Evolutionary conservation across 2,113 vertebrate genomes (phyloP).

Genomic region (Platanista minor): DNA sequence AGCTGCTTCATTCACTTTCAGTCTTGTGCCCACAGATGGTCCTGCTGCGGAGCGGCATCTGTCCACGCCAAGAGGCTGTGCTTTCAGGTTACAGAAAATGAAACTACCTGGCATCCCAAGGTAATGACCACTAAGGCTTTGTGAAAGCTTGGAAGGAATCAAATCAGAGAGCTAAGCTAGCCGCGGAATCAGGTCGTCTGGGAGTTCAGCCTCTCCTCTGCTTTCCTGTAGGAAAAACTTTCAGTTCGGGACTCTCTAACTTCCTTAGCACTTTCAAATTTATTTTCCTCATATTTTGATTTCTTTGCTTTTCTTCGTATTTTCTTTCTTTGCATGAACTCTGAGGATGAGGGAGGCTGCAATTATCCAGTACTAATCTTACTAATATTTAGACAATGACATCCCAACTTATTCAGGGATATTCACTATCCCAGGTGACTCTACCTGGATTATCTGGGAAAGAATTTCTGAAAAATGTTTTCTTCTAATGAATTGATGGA

Average conservation of each 20-base stretch:
- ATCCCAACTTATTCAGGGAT: neutral
- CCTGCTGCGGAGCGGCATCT: neutral
- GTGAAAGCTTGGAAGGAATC: neutral
- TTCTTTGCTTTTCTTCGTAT: neutral
- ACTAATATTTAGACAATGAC: neutral
- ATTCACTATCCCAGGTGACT: neutral
- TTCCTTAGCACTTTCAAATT: neutral
- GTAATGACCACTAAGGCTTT: neutral
- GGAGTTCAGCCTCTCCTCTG: fast-evolving
- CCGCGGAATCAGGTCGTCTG: fast-evolving
- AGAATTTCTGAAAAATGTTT: neutral
- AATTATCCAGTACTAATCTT: neutral
- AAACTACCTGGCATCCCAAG: neutral
- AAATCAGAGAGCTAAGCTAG: no score
- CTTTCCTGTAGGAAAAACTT: fast-evolving
- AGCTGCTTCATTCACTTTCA: neutral
- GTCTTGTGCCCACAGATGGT: neutral
- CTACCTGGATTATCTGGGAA: neutral
- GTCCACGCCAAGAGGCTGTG: neutral
- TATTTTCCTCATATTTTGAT: neutral
- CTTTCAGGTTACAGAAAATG: neutral
- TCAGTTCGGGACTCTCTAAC: no score
- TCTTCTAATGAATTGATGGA: neutral
- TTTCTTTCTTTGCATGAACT: neutral
- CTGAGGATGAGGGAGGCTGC: neutral